Conservation (phyloP, 2,797 vertebrate genomes). For the Saxicola maurus region DNA sequence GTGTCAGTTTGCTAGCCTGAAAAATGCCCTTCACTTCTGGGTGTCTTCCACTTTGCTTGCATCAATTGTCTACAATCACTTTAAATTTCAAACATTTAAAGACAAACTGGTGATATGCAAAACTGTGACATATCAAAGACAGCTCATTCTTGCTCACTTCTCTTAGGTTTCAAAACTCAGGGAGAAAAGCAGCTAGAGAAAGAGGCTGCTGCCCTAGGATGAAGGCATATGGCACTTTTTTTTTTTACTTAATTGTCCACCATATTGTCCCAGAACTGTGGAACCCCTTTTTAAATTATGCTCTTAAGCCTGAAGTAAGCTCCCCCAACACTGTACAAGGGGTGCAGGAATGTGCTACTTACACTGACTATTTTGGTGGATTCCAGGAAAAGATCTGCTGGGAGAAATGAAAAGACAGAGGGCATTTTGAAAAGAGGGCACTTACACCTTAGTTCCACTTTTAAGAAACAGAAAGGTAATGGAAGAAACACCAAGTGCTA, state of each 20-base stretch:
- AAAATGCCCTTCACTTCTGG: not conserved
- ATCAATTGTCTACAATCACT: not conserved
- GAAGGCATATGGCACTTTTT: not conserved
- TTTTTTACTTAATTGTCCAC: not conserved
- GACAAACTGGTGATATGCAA: not conserved
- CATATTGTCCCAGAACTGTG: not conserved
- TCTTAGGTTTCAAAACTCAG: not conserved
- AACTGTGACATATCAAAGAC: not conserved
- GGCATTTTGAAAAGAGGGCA: not conserved
- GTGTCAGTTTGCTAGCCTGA: not conserved
- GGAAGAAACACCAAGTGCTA: not conserved
- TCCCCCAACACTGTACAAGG: not conserved
- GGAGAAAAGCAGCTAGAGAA: not conserved
- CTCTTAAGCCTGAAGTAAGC: not conserved
- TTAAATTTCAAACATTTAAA: not conserved
- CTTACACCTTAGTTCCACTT: not conserved
- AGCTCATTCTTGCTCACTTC: not conserved
- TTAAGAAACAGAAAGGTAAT: constrained; percentile 19
- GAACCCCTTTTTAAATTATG: not conserved
- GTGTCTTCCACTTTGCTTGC: not conserved
- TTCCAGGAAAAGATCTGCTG: not conserved
- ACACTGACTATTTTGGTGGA: not conserved
- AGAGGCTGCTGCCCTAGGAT: not conserved
- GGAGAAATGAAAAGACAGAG: not conserved
- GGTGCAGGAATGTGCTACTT: not conserved